Evolutionary conservation across 2,797 vertebrate species (phyloP), one percentile per base, ranked within the genome.

Genomic region (Anguilla obscura): DNA sequence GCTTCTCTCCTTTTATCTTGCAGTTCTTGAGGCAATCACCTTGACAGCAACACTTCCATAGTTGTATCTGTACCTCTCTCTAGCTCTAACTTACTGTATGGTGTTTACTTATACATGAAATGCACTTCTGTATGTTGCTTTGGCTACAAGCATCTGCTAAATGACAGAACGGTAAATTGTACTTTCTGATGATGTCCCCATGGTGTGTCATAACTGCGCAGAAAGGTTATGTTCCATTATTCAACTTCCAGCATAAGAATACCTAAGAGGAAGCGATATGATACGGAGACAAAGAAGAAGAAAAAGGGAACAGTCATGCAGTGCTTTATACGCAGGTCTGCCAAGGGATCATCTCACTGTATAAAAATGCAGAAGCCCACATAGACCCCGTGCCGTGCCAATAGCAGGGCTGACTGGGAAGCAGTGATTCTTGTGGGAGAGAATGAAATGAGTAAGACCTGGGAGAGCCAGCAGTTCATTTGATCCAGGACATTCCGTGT

Each of bases 301-400:
- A 36, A 21, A 16, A 36, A 36, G 79, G 18, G 8, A 82, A 24
- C 40, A 36, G 36, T 79, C 21, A 14, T 9, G 48, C 36, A 80
- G 76, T 21, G 21, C 76, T 50, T 40, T 3, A 82, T n/a, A n/a
- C 9, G 10, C 36, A 3, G 40, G 5, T 12, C 79, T 82, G 79
- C 79, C 79, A 82, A 82, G 7, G 40, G 79, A 82, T 82, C 40
- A n/a, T 82, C 79, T 82, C 79, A 82, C 79, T 82, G 45, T 82
- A 45, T 48, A 82, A 50, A 50, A 82, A 82, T 82, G 79, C 45
- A 8, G 45, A 82, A 45, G 79, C 79, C 79, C 79, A 82, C 79
- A 48, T 8, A 40, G 30, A 36, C 33, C 45, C 40, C 79, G 36
- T 82, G 79, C 79, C n/a, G 40, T 79, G 74, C 74, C 74, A 79